Conservation (phyloP, 2,797 vertebrate species). For the Arrhamphus sclerolepis region DNA sequence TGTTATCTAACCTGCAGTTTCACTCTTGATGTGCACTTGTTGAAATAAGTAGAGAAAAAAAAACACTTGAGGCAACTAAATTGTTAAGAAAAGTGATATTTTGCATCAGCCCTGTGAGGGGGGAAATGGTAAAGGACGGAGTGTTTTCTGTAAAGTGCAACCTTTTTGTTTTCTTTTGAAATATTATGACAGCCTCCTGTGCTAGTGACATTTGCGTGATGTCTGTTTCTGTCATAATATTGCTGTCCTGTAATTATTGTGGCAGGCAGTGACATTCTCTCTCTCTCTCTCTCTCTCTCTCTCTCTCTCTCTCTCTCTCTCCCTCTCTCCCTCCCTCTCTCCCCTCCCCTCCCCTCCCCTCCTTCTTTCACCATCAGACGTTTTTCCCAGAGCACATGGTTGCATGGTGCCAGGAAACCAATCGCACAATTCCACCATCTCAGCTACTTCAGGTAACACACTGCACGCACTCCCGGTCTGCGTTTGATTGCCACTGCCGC, state of each 20-base stretch:
- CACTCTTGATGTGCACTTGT: neutral
- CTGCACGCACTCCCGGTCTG: neutral
- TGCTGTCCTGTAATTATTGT: slow-evolving; percentile 49
- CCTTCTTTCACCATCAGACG: slow-evolving; percentile 77
- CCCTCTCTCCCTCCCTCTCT: slow-evolving; percentile 9
- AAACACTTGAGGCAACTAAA: neutral
- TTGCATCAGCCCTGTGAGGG: no score
- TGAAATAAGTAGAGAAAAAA: slow-evolving; percentile 22
- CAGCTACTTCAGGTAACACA: slow-evolving; percentile 92
- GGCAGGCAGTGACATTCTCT: slow-evolving; percentile 41
- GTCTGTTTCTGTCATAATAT: slow-evolving; percentile 62
- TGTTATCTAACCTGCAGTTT: slow-evolving; percentile 8
- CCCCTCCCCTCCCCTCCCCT: slow-evolving; percentile 9
- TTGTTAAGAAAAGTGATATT: no score
- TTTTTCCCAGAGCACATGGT: slow-evolving; percentile 99
- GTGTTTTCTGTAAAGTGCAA: neutral
- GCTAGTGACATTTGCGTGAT: slow-evolving; percentile 50
- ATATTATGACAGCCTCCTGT: slow-evolving; percentile 38
- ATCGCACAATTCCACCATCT: slow-evolving; percentile 89
- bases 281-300: no score
- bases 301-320: no score
- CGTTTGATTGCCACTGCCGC: slow-evolving; percentile 13
- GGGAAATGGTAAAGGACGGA: no score
- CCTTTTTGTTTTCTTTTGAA: slow-evolving; percentile 24
- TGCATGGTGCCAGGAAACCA: slow-evolving; percentile 94